Evolutionary conservation across 2,113 vertebrate species (phyloP), one percentile per base, ranked within the genome.

Genomic region (Silurus asotus): DNA sequence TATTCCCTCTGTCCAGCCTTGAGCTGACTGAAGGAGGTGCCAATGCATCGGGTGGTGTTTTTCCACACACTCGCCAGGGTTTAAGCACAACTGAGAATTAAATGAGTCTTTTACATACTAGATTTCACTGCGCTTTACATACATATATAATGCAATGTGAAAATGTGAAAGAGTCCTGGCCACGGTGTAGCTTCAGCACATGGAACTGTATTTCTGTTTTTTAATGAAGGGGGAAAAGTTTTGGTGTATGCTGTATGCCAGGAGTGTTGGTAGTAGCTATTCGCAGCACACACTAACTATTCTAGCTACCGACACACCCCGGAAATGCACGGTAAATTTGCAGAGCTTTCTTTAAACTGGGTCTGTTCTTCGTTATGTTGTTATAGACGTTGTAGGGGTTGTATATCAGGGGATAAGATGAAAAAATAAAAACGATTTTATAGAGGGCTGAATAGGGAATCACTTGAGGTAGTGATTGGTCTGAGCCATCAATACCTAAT

Each of bases 21-120:
- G 19, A 77, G 69, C 83, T 82, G 70, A 87, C 83, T 85, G 74
- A 77, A 89, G 83, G 85, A 69, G 83, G 86, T 85, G 89, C 83
- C 89, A 83, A 72, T 74, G 83, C 61, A 88, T 86, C 23, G 49
- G 83, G 69, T 45, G 81, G 75, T 61, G 17, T 48, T 59, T 59
- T 37, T 76, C 6, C 67, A 65, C 70, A 74, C 49, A 48, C 74
- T 3, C 74, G 8, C 6, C 11, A 28, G n/a, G 72, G 37, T 37
- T 37, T 37, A 2, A 37, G 37, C 37, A 37, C 37, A 37, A 37
- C 37, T 2, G 37, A 37, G 37, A 37, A 37, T 37, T 37, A 37
- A 37, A 37, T 2, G 37, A 37, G 37, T 37, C 37, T 37, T 37
- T 37, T 37, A 37, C 37, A 37, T 37, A 37, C 37, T 37, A 37